Percentiles rank a stretch among this genome's conserved stretches.
Conservation (phyloP, 2,888 invertebrate species). For the Diachrysia chrysitis region DNA sequence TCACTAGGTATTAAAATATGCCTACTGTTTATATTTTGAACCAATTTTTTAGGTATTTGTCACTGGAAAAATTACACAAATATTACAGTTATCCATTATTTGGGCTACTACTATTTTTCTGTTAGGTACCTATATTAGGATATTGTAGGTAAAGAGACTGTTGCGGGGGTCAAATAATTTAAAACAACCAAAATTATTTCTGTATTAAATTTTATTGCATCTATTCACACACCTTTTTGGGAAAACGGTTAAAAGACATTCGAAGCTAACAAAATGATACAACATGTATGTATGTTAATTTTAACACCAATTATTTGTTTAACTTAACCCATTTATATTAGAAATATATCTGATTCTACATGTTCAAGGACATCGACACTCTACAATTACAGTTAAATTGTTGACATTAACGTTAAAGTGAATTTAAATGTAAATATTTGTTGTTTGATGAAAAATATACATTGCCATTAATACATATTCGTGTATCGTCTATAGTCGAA, state of each 20-base stretch:
- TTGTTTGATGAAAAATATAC: conserved; percentile 49
- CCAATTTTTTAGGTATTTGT: too few species aligned
- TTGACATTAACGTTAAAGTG: conserved; percentile 37
- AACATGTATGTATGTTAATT: conserved; percentile 49
- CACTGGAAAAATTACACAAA: too few species aligned
- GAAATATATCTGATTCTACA: conserved; percentile 44
- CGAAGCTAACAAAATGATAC: conserved; percentile 74
- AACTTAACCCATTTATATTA: conserved; percentile 51
- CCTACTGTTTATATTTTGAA: too few species aligned
- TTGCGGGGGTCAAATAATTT: conserved; percentile 43
- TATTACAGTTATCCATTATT: too few species aligned
- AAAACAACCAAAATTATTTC: conserved; percentile 74
- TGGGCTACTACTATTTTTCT: too few species aligned
- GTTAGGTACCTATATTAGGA: background rate
- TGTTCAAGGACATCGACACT: conserved; percentile 39
- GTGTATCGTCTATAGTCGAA: conserved; percentile 54
- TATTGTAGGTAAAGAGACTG: background rate
- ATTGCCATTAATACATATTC: conserved; percentile 38
- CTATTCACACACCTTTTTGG: conserved; percentile 90
- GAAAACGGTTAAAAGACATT: conserved; percentile 81
- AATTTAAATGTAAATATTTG: conserved; percentile 24
- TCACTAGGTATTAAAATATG: too few species aligned
- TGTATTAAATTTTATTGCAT: conserved; percentile 90
- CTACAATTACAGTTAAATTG: conserved; percentile 41
- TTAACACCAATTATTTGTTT: conserved; percentile 53